phyloP scores from a whole-genome alignment of 2,113 vertebrate genomes.

The Prietella phreatophila region DNA sequence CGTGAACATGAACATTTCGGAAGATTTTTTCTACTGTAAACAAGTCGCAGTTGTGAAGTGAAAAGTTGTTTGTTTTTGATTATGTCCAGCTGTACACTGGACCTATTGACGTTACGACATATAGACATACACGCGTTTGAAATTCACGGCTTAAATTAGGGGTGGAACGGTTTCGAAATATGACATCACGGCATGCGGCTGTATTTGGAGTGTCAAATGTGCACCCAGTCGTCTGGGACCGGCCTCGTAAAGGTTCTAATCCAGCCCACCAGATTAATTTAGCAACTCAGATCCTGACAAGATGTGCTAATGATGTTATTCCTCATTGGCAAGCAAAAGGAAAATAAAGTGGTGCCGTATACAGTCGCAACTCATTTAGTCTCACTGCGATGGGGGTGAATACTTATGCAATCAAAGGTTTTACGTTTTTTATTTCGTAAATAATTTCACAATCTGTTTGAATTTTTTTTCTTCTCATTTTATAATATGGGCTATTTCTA shows the following conservation, averaged over 20 bases:
- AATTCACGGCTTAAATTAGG: neutral
- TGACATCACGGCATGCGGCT: neutral
- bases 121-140: neutral
- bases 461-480: neutral
- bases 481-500: neutral
- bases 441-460: neutral
- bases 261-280: neutral
- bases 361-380: neutral
- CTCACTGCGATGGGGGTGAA: neutral
- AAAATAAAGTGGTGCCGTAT: neutral
- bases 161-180: neutral
- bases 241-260: neutral
- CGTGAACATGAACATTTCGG: conserved; percentile 17
- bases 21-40: conserved; percentile 17
- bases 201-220: neutral
- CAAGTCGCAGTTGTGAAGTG: neutral
- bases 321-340: neutral
- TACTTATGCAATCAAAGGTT: neutral
- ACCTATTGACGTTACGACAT: neutral
- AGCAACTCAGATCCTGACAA: neutral
- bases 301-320: neutral
- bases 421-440: neutral
- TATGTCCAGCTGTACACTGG: neutral
- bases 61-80: neutral
- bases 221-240: neutral